Evolutionary conservation across 1,140 invertebrate species (phyloP).

Genomic region (Aphidius ervi): DNA sequence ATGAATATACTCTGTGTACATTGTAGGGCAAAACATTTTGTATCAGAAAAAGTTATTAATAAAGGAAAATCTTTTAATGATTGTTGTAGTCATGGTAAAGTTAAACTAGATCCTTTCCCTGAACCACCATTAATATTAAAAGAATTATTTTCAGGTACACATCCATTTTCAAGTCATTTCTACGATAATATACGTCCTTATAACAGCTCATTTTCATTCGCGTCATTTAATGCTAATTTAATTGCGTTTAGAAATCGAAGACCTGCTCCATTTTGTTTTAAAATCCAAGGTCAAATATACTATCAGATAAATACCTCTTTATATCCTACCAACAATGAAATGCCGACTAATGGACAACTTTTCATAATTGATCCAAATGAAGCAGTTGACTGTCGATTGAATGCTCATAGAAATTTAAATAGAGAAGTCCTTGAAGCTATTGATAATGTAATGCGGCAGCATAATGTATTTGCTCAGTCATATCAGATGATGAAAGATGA

Average conservation of each 20-base stretch:
- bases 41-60: constrained; percentile 15
- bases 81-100: constrained; percentile 21
- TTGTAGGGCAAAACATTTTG: constrained; percentile 18
- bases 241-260: constrained; percentile 12
- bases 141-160: constrained; percentile 15
- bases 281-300: constrained; percentile 19
- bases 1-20: constrained; percentile 18
- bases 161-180: constrained; percentile 16
- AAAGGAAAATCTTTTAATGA: constrained; percentile 19
- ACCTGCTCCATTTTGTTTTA: constrained; percentile 18
- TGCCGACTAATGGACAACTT: constrained; percentile 16
- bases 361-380: constrained; percentile 19
- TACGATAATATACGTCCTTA: constrained; percentile 44
- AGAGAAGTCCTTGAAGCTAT: background rate
- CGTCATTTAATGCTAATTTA: constrained; percentile 21
- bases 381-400: background rate
- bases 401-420: background rate
- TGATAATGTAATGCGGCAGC: background rate
- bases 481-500: constrained; percentile 5
- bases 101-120: constrained; percentile 11
- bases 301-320: constrained; percentile 18
- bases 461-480: background rate
- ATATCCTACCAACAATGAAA: constrained; percentile 4
- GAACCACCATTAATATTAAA: constrained; percentile 12
- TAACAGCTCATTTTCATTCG: constrained; percentile 18